Evolutionary conservation across 2,113 vertebrate genomes (phyloP), one percentile per base, ranked within the genome.

Genomic region (Eupsittula cactorum): DNA sequence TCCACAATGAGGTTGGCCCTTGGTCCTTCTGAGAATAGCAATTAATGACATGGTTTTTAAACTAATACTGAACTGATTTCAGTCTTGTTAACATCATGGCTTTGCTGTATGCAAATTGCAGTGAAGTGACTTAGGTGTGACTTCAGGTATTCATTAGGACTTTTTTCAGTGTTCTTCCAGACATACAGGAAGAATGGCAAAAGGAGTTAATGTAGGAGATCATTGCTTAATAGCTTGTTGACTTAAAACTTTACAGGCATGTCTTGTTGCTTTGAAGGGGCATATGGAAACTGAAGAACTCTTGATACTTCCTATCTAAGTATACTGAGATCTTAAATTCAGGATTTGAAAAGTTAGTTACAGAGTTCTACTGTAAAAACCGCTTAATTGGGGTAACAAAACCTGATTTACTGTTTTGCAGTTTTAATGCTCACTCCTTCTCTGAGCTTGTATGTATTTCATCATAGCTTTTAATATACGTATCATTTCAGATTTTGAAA

Each of bases 211-310:
- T 44, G 9, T 42, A 11, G 35, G 35, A 52, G 73, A 86, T 77
- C 83, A 33, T 42, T 86, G 31, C 63, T 83, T 70, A 71, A 74
- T 77, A 35, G 21, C 19, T 37, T 70, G 17, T 20, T 69, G 31
- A 67, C 19, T 88, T 89, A 37, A 20, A 93, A 69, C 11, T 27
- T 86, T 3, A 1, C 37, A 75, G 64, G 4, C 5, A 0, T 20
- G 13, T 69, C 35, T 73, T 62, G 18, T n/a, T 92, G 47, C 80
- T 91, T 82, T 93, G 77, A 92, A 94, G 44, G n/a, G 39, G 39
- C 2, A 0, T 65, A 8, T 10, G 47, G 55, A 81, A 75, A 91
- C 37, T 37, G 64, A 81, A 41, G 29, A 68, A 47, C 18, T 73
- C 55, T 86, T 60, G 27, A 35, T 90, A 42, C 20, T 67, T 91